phyloP scores from a whole-genome alignment of 2,113 vertebrate species.

The Pedionomus torquatus region DNA sequence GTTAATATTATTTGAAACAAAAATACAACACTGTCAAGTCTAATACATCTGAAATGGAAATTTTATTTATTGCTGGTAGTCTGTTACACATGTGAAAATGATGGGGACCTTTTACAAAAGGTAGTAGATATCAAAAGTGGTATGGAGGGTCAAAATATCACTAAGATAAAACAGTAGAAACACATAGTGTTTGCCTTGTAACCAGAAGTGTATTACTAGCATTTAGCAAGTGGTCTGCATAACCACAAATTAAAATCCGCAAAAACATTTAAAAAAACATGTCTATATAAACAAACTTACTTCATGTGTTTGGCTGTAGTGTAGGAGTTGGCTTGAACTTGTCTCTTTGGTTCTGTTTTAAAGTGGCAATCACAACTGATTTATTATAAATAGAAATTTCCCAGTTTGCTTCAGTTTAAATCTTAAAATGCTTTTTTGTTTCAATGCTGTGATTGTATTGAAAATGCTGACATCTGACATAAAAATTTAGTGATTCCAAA shows the following conservation, averaged over 20 bases:
- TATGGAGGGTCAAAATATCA: background rate
- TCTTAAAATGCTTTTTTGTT: background rate
- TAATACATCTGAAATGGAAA: background rate
- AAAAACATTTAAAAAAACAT: background rate
- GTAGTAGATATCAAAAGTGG: background rate
- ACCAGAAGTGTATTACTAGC: background rate
- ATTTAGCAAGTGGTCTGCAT: background rate
- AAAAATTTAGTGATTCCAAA: background rate
- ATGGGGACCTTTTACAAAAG: background rate
- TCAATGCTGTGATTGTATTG: background rate
- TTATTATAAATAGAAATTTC: background rate
- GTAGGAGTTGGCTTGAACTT: background rate
- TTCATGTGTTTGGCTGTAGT: background rate
- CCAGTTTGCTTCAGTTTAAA: background rate
- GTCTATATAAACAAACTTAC: background rate
- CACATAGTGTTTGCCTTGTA: background rate
- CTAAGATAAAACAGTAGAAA: background rate
- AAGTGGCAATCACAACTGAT: background rate
- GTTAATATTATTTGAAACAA: background rate
- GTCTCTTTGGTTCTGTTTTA: background rate
- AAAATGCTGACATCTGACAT: background rate
- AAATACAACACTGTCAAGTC: background rate
- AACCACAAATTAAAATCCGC: background rate
- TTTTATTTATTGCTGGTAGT: background rate
- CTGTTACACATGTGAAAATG: background rate